A percentile compares a stretch with the other conserved stretches of the same genome.
Evolutionary conservation across 2,888 invertebrate species (phyloP).

Genomic region (Diarsia dahlii): DNA sequence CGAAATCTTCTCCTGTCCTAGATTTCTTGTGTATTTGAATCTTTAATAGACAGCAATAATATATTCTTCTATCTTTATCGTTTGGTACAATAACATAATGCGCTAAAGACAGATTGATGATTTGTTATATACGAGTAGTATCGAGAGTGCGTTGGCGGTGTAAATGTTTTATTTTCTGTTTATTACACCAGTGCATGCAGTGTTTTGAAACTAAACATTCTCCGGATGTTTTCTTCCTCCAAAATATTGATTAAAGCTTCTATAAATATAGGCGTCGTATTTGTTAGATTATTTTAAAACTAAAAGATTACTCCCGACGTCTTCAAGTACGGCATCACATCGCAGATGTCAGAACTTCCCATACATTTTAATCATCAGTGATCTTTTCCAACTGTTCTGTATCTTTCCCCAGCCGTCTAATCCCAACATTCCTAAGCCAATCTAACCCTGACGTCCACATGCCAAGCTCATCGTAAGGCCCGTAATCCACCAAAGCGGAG

Average conservation of each 20-base stretch:
- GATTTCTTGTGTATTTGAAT: conserved; percentile 5
- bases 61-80: no score
- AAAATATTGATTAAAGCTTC: not conserved
- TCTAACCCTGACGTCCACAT: conserved; percentile 30
- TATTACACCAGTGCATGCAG: no score
- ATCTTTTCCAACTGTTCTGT: conserved; percentile 17
- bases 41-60: no score
- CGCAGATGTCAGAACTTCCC: not conserved
- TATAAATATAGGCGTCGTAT: not conserved
- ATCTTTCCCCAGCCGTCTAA: not conserved
- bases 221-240: not conserved
- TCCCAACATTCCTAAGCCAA: conserved; percentile 17
- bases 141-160: not conserved
- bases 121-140: not conserved
- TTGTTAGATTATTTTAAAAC: not conserved
- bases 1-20: not conserved
- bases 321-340: not conserved
- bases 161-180: not conserved
- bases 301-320: not conserved
- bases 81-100: no score
- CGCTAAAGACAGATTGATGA: not conserved
- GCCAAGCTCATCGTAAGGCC: conserved; percentile 14
- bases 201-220: not conserved
- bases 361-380: not conserved
- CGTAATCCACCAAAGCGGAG: no score